Evolutionary conservation across 2,888 invertebrate genomes (phyloP).

Genomic region (Salpingus planirostris): DNA sequence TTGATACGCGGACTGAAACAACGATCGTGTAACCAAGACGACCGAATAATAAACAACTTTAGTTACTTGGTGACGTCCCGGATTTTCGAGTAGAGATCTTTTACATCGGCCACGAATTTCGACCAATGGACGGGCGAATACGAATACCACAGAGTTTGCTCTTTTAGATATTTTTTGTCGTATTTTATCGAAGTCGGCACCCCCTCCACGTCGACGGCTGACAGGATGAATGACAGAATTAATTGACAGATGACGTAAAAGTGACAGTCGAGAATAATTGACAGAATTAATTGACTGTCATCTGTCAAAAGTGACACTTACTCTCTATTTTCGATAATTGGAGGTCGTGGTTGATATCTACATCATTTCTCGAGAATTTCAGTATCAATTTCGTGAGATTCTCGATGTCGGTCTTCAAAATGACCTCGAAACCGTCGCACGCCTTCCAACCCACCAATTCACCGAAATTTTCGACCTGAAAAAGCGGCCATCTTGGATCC

Average conservation of each 20-base stretch:
- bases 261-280: no score
- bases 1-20: constrained; percentile 36
- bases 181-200: constrained; percentile 47
- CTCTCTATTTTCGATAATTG: constrained; percentile 70
- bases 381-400: constrained; percentile 64
- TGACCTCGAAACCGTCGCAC: constrained; percentile 62
- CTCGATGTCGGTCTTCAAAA: constrained; percentile 69
- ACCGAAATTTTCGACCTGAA: constrained; percentile 70
- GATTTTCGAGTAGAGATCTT: constrained; percentile 32
- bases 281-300: no score
- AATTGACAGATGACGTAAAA: no score
- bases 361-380: constrained; percentile 60
- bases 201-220: constrained; percentile 54
- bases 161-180: constrained; percentile 39
- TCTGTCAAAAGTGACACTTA: no score
- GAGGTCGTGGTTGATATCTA: constrained; percentile 69
- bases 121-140: constrained; percentile 32
- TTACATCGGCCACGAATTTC: constrained; percentile 29
- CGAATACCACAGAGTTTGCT: constrained; percentile 35
- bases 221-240: no score
- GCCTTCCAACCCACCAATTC: constrained; percentile 73
- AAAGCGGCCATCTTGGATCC: constrained; percentile 1
- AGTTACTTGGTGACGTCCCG: constrained; percentile 31
- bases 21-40: no score
- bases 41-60: no score